Evolutionary conservation across 2,888 invertebrate species (phyloP), one percentile per base, ranked within the genome.

Genomic region (Sphecodes monilicornis): DNA sequence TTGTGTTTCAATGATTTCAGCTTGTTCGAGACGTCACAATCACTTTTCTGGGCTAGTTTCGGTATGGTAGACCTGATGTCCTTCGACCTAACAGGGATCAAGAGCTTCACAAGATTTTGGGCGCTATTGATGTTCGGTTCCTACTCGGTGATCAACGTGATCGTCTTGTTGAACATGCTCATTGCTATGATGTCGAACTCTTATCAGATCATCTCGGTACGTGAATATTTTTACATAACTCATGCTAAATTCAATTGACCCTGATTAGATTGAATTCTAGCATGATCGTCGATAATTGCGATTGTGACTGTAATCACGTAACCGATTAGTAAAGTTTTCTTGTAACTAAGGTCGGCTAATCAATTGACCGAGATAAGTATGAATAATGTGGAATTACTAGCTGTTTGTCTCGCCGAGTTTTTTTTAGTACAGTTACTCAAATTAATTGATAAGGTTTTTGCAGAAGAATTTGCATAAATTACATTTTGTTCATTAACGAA

Each of bases 141-240:
- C 8, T 99, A 99, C 95, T 98, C 98, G 80, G 98, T 98, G 86
- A 99, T 99, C 95, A 99, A 99, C 94, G 97, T 99, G 88, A 98
- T 99, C 91, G 99, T 99, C 0, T 96, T 99, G 41, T 96, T 99
- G 86, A 99, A 99, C 95, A 98, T 99, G 97, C 96, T 99, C 64
- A 99, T 99, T 94, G 99, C 99, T 93, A 99, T 99, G 99, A 99
- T 99, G 99, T 99, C 98, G 84, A 99, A 98, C 95, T 99, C 99
- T 0, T 99, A 99, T 95, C 99, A 99, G 95, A 98, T 98, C 86
- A 99, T 99, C 92, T 99, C 98, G 92, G 98, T 98, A 95, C n/a
- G 60, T 3, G 16, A 50, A 64, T 3, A 5, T 57, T 29, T 18
- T 18, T 64, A n/a, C n/a, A n/a, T n/a, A n/a, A n/a, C n/a, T 57